Evolutionary conservation across 2,113 vertebrate species (phyloP).

Genomic region (Holacanthus passer): DNA sequence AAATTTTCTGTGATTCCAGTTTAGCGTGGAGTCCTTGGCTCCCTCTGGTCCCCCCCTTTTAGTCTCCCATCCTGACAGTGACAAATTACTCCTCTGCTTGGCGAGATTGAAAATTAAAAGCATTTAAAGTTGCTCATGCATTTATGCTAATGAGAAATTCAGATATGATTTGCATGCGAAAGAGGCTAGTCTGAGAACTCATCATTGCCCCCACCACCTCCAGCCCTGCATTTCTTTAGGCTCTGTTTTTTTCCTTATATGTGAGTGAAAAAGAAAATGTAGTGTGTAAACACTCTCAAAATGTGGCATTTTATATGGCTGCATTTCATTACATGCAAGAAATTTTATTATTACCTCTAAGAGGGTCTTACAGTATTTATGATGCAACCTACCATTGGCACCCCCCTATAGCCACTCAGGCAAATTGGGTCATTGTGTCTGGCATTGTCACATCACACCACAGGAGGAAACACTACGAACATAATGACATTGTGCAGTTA

Average conservation of each 20-base stretch:
- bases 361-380: slow-evolving; percentile 79
- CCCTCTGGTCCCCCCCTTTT: slow-evolving; percentile 90
- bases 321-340: slow-evolving; percentile 57
- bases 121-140: slow-evolving; percentile 99
- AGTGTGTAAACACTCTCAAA: slow-evolving; percentile 63
- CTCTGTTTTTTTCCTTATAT: slow-evolving; percentile 78
- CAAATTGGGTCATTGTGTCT: slow-evolving; percentile 83
- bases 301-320: slow-evolving; percentile 60
- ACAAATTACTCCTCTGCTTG: slow-evolving; percentile 99
- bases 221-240: slow-evolving; percentile 89
- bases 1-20: slow-evolving; percentile 99
- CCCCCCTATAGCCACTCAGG: slow-evolving; percentile 67
- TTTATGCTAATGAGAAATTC: slow-evolving; percentile 99
- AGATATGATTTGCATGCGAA: slow-evolving; percentile 99
- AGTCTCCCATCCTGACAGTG: slow-evolving; percentile 99
- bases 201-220: slow-evolving; percentile 88
- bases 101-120: slow-evolving; percentile 99
- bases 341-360: slow-evolving; percentile 53
- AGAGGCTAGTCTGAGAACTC: slow-evolving; percentile 98
- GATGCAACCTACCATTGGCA: slow-evolving; percentile 53
- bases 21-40: slow-evolving; percentile 94
- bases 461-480: slow-evolving; percentile 61
- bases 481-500: slow-evolving; percentile 67
- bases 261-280: slow-evolving; percentile 65
- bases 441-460: slow-evolving; percentile 71